These are phyloP conservation scores for Poeciliopsis occidentalis DNA, from an alignment of 2,113 vertebrate species.

Conservation along the genomic window DNA sequence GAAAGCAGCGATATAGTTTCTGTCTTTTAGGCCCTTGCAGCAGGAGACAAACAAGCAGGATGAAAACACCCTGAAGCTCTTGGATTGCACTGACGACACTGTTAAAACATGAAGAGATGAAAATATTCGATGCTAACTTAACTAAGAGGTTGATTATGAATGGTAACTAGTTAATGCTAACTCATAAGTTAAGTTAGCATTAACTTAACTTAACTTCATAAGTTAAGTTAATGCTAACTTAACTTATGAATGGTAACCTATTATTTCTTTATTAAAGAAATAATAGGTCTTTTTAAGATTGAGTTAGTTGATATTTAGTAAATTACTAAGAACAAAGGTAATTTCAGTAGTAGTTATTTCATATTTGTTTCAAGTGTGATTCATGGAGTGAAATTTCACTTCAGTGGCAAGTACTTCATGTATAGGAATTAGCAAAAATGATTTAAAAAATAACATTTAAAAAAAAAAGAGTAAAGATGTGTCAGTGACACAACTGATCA, in stretches of 20 bases:
- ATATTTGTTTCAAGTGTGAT: not conserved
- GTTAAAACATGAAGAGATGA: not conserved
- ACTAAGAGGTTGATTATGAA: no score
- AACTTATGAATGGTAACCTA: no score
- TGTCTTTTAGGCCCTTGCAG: not conserved
- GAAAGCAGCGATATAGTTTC: not conserved
- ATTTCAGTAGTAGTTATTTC: not conserved
- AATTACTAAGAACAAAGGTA: not conserved
- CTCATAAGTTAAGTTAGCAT: no score
- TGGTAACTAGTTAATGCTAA: no score
- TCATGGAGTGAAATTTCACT: not conserved
- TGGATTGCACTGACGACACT: not conserved
- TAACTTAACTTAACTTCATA: no score
- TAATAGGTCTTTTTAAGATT: no score
- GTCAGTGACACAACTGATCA: no score
- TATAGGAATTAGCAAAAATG: not conserved
- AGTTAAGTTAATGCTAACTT: no score
- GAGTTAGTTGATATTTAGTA: not conserved
- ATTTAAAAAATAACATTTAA: no score
- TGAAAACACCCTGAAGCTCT: not conserved
- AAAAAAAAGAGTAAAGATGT: not conserved
- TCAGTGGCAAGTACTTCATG: not conserved
- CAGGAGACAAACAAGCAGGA: no score
- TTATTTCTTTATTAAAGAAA: no score
- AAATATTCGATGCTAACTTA: no score